These are phyloP conservation scores for Mesoclemmys tuberculata DNA, from an alignment of 2,113 vertebrate genomes.

Conservation along the genomic window DNA sequence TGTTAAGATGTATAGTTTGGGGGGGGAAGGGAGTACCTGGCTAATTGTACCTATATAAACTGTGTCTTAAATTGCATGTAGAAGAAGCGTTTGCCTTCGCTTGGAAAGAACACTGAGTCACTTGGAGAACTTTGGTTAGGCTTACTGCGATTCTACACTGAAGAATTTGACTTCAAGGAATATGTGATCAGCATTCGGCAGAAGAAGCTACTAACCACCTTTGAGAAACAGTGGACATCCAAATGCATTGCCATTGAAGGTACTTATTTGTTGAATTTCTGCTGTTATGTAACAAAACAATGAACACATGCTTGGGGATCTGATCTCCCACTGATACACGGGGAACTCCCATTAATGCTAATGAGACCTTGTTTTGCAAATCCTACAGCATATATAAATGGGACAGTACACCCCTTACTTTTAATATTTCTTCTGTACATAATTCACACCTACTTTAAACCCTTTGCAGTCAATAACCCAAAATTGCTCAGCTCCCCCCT, in stretches of 20 bases:
- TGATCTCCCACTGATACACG: not conserved
- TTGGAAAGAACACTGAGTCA: slow-evolving; percentile 90
- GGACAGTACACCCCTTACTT: not conserved
- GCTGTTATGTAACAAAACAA: not conserved
- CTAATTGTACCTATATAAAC: not conserved
- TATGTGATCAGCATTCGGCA: slow-evolving; percentile 98
- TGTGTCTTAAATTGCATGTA: slow-evolving; percentile 56
- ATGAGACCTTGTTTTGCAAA: not conserved
- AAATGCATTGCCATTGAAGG: slow-evolving; percentile 99
- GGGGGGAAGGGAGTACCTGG: not conserved
- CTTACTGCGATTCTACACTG: slow-evolving; percentile 95
- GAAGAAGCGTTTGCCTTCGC: slow-evolving; percentile 86
- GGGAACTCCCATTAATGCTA: not conserved
- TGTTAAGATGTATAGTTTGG: not conserved
- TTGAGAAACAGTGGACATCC: slow-evolving; percentile 99
- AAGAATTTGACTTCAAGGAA: slow-evolving; percentile 99
- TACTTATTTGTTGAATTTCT: slow-evolving; percentile 50
- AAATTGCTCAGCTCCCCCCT: fast-evolving
- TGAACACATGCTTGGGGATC: not conserved
- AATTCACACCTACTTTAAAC: not conserved
- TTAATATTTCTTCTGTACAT: not conserved
- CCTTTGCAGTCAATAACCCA: not conserved
- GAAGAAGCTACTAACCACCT: slow-evolving; percentile 93
- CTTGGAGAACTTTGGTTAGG: slow-evolving; percentile 97
- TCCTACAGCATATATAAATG: not conserved